Conservation (phyloP, 35 echinoderm and acorn worm species). For the Ophioderma brevispina region DNA sequence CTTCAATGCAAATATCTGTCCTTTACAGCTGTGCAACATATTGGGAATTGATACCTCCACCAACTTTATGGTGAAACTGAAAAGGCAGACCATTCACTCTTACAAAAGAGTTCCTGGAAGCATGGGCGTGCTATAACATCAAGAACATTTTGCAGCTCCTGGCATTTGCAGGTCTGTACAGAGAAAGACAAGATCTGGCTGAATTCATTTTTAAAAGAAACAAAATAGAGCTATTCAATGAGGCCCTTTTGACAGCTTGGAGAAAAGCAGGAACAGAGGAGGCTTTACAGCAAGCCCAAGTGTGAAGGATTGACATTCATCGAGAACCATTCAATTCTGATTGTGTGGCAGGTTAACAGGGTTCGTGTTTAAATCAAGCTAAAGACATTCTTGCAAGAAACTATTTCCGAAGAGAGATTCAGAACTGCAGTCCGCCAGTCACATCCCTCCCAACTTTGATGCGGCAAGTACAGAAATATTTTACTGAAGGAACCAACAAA, state of each 20-base stretch:
- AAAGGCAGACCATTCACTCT: no score
- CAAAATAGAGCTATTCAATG: not conserved
- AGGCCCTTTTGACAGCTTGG: not conserved
- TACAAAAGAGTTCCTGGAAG: no score
- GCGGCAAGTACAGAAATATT: conserved; percentile 25
- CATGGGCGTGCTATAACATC: no score
- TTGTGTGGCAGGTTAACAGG: not conserved
- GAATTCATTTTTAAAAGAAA: conserved; percentile 43
- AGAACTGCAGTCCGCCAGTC: not conserved
- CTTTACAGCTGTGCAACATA: no score
- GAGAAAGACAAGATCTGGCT: conserved; percentile 53
- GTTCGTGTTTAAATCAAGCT: not conserved
- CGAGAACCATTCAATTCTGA: not conserved
- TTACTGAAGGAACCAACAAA: conserved; percentile 40
- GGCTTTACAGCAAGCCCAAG: not conserved
- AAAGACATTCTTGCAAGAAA: not conserved
- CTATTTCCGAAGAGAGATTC: not conserved
- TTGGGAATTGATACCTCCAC: no score
- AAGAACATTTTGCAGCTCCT: conserved; percentile 10
- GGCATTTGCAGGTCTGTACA: conserved; percentile 22
- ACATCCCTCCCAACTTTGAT: not conserved
- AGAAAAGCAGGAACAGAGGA: not conserved
- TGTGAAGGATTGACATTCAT: not conserved
- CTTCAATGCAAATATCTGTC: no score
- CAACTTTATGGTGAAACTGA: no score